Evolutionary conservation across 2,888 invertebrate genomes (phyloP).

Genomic region (Penaeus monodon): DNA sequence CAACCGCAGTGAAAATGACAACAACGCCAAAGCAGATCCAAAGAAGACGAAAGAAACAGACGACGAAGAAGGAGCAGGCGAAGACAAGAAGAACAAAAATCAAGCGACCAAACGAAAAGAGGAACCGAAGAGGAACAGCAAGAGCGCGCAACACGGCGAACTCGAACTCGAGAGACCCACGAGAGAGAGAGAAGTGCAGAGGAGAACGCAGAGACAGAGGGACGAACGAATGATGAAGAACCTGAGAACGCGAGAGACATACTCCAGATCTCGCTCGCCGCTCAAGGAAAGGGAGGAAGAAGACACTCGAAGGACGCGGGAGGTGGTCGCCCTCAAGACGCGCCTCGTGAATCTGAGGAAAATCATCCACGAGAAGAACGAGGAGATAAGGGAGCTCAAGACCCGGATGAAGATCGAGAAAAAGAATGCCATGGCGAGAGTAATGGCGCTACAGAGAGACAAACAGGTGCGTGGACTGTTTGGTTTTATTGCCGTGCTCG

Average conservation of each 20-base stretch:
- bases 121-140: not conserved
- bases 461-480: constrained; percentile 30
- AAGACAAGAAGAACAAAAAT: not conserved
- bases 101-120: not conserved
- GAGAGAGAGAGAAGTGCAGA: not conserved
- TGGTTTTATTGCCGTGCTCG: not conserved
- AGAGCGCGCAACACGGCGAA: constrained; percentile 27
- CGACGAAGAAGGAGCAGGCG: not conserved
- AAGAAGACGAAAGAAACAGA: not conserved
- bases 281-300: constrained; percentile 4
- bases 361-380: constrained; percentile 60
- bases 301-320: constrained; percentile 6
- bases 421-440: constrained; percentile 30
- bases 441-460: not conserved
- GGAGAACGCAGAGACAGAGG: not conserved
- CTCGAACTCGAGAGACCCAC: constrained; percentile 37
- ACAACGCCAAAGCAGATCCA: not conserved
- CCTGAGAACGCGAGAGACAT: not conserved
- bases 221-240: not conserved
- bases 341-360: constrained; percentile 50
- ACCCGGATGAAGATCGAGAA: constrained; percentile 48
- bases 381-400: constrained; percentile 56
- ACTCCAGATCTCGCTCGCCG: not conserved
- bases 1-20: not conserved
- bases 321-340: constrained; percentile 38